phyloP scores from a whole-genome alignment of 2,797 vertebrate genomes.

The Cynodonichthys magdalenae region DNA sequence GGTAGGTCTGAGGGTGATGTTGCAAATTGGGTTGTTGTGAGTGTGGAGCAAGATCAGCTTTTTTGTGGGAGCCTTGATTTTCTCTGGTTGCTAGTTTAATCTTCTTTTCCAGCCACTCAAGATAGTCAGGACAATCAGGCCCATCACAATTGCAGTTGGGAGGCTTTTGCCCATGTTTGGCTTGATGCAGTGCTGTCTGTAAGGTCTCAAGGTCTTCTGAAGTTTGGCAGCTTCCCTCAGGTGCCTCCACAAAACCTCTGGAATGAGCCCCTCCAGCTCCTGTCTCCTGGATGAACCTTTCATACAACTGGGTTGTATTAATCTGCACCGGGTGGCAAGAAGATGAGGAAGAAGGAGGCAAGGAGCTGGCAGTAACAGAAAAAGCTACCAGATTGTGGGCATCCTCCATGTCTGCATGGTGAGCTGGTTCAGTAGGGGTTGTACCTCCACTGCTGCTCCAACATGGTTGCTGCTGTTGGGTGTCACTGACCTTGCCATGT shows the following conservation, averaged over 20 bases:
- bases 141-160: constrained; percentile 97
- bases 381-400: constrained; percentile 94
- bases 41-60: constrained; percentile 60
- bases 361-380: constrained; percentile 88
- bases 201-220: constrained; percentile 89
- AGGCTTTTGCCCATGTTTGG: constrained; percentile 93
- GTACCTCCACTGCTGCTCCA: constrained; percentile 64
- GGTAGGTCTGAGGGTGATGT: constrained; percentile 59
- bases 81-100: constrained; percentile 85
- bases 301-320: constrained; percentile 86
- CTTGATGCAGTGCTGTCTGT: constrained; percentile 89
- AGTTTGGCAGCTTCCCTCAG: constrained; percentile 58
- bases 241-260: constrained; percentile 56
- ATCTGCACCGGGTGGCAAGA: constrained; percentile 58
- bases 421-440: constrained; percentile 59
- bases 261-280: constrained; percentile 59
- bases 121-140: constrained; percentile 96
- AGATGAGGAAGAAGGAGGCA: constrained; percentile 83
- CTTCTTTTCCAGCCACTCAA: constrained; percentile 97
- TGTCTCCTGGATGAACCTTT: constrained; percentile 93
- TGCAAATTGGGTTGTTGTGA: constrained; percentile 62
- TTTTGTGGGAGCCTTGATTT: constrained; percentile 75
- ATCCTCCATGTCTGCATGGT: constrained; percentile 87
- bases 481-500: constrained; percentile 68
- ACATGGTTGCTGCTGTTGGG: constrained; percentile 66